Percentiles rank a stretch among this genome's conserved stretches.
Evolutionary conservation across 2,113 vertebrate genomes (phyloP).

Genomic region (Sporophila hypoxantha): DNA sequence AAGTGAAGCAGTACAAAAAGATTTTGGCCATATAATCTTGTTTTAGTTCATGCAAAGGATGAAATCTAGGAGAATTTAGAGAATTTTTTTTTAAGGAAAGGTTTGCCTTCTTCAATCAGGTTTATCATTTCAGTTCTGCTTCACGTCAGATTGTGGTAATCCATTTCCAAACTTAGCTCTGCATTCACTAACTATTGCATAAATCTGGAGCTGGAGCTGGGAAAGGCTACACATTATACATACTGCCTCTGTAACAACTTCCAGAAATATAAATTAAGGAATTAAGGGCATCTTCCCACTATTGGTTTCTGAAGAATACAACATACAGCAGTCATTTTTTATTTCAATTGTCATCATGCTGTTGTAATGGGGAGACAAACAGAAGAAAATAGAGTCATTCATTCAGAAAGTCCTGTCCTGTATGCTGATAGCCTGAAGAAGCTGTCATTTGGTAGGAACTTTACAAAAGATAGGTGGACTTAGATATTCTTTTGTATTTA

Average conservation of each 20-base stretch:
- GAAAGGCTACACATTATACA: background rate
- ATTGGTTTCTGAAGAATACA: background rate
- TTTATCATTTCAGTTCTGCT: slow-evolving; percentile 1
- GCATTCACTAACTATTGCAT: background rate
- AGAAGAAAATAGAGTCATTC: background rate
- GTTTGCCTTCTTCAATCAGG: background rate
- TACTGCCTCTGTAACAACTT: background rate
- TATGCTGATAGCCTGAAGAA: background rate
- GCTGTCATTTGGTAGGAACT: background rate
- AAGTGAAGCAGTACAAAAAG: background rate
- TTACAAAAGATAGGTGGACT: background rate
- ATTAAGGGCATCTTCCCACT: background rate
- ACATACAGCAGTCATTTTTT: background rate
- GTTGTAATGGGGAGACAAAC: background rate
- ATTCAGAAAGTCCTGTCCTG: background rate
- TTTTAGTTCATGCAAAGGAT: background rate
- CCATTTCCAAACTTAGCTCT: background rate
- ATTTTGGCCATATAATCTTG: background rate
- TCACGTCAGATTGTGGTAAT: background rate
- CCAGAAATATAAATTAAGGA: background rate
- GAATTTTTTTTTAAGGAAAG: background rate
- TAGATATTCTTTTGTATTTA: background rate
- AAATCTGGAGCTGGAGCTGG: background rate
- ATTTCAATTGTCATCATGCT: background rate
- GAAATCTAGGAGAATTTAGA: background rate